Conservation (phyloP, 1,140 invertebrate genomes). For the Tribolium castaneum region DNA sequence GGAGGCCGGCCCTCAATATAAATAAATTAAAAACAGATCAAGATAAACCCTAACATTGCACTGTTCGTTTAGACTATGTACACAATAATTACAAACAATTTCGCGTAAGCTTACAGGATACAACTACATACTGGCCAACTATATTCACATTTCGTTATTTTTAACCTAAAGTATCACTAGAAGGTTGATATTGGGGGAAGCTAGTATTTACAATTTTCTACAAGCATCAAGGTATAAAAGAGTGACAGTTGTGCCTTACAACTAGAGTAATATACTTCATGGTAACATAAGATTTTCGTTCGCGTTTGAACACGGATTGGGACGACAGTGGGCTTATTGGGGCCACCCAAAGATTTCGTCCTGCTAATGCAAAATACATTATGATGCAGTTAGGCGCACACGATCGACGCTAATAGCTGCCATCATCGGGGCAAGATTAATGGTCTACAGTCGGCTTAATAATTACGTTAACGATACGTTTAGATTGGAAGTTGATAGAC, state of each 20-base stretch:
- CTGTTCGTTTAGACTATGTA: conserved; percentile 46
- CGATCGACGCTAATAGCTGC: conserved; percentile 38
- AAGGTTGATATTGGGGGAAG: conserved; percentile 41
- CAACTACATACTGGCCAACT: conserved; percentile 53
- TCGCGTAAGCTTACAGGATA: conserved; percentile 22
- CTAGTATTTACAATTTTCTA: conserved; percentile 39
- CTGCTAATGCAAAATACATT: conserved; percentile 9
- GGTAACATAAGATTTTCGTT: conserved; percentile 51
- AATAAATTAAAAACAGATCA: conserved; percentile 47
- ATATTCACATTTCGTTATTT: conserved; percentile 42
- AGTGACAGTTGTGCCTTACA: conserved; percentile 35
- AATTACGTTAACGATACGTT: conserved; percentile 44
- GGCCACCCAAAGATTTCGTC: conserved; percentile 42
- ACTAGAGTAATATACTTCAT: conserved; percentile 53
- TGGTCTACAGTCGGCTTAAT: conserved; percentile 38
- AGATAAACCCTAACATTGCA: conserved; percentile 49
- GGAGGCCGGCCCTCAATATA: conserved; percentile 27
- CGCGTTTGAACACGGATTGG: not conserved
- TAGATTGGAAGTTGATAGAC: conserved; percentile 43
- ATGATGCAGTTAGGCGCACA: conserved; percentile 30
- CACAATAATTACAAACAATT: conserved; percentile 29
- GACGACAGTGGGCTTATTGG: not conserved
- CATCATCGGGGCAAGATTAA: conserved; percentile 37
- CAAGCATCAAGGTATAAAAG: not conserved
- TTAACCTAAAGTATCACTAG: conserved; percentile 43